Base-by-base conservation (phyloP, 2,113 vertebrate species). In the Ifrita kowaldi region DNA sequence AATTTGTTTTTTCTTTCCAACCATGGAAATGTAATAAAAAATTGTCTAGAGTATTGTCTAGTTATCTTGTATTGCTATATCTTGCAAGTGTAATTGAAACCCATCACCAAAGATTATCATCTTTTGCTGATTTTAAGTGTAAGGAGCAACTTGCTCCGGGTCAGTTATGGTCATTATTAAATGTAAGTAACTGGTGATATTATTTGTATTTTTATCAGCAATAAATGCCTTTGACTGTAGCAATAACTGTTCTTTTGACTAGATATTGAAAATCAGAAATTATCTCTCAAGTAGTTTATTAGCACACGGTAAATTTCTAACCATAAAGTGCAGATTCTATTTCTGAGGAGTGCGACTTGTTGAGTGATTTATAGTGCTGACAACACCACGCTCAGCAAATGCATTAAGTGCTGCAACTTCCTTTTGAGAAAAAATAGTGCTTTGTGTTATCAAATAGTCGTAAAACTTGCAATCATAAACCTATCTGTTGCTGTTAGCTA, bases 401-500 rank as follows among this genome's bases (percentile, higher is more conserved):
- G 32, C 39, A 20, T 87, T 94, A 52, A 75, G 57, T 37, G 27
- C 59, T 77, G 50, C 7, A 2, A 74, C 81, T 94, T 95, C 9
- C 47, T 88, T 90, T 95, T 60, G 33, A 90, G 82, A 81, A 93
- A 57, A 94, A 85, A 62, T 87, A 89, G 59, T 55, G 56, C 39
- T 94, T 91, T 50, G 70, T 78, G 42, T 80, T 92, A 85, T 87
- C 92, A 92, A 85, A 89, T 49, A 94, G 44, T 84, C 65, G 33
- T 94, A 95, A 97, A 96, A 46, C 32, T 95, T 92, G 69, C 67
- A 76, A 49, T 93, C 82, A 52, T 83, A 94, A 96, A 90, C 69
- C 60, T 76, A 67, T 82, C 59, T 65, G 65, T 33, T 85, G 57
- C 49, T 93, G 79, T 95, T 93, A 87, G 76, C 76, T 94, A 95